A percentile compares a stretch with the other conserved stretches of the same genome.
Evolutionary conservation across 2,113 vertebrate genomes (phyloP).

Genomic region (Triplophysa siluroides): DNA sequence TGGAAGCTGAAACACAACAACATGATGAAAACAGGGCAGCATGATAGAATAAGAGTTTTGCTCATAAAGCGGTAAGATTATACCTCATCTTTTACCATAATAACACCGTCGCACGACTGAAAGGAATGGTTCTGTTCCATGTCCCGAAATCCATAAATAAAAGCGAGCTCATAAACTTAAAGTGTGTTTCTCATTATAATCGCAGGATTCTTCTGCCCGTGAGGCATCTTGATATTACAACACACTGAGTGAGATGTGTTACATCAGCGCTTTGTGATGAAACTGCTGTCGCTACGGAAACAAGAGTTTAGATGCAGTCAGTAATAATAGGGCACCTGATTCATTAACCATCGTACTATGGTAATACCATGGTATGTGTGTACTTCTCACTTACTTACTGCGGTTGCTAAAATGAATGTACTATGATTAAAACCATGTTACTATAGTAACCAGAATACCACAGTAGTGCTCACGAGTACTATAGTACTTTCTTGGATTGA

Average conservation of each 20-base stretch:
- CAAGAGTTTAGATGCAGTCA: background rate
- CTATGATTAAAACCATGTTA: too few relatives aligned
- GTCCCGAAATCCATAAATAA: background rate
- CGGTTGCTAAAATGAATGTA: too few relatives aligned
- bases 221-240: slow-evolving; percentile 6
- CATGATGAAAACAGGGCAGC: background rate
- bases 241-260: slow-evolving; percentile 53
- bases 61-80: slow-evolving; percentile 19
- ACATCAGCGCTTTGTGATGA: slow-evolving; percentile 61
- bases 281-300: slow-evolving; percentile 66
- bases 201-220: slow-evolving; percentile 3
- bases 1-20: background rate
- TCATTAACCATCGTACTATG: background rate
- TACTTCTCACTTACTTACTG: too few relatives aligned
- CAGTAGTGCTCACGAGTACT: too few relatives aligned
- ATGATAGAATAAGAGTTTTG: background rate
- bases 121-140: background rate
- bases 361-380: too few relatives aligned
- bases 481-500: too few relatives aligned
- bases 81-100: slow-evolving; percentile 1
- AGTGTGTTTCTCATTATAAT: slow-evolving; percentile 49
- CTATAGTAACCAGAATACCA: background rate
- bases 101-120: background rate
- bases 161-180: slow-evolving; percentile 1
- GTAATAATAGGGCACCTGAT: too few relatives aligned